Evolutionary conservation across 2,888 invertebrate species (phyloP).

Genomic region (Chrysotoxum bicinctum): DNA sequence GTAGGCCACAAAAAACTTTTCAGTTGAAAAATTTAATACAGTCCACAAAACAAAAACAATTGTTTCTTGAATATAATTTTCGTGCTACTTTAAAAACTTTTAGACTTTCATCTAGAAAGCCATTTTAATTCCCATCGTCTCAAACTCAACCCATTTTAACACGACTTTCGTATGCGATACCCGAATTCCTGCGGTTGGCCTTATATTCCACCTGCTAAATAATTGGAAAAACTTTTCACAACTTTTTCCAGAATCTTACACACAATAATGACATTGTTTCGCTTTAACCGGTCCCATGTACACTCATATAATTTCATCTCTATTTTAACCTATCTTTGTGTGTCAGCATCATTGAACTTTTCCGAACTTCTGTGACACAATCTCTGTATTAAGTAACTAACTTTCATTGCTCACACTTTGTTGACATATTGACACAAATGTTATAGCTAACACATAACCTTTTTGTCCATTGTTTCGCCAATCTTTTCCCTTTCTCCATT

Average conservation of each 20-base stretch:
- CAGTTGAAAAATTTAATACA: too few relatives aligned
- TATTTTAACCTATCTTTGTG: not conserved
- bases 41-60: too few relatives aligned
- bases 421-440: constrained; percentile 27
- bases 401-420: constrained; percentile 34
- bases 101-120: not conserved
- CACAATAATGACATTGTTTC: not conserved
- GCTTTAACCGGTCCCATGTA: not conserved
- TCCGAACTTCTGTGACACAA: constrained; percentile 42
- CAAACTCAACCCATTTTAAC: not conserved
- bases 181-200: not conserved
- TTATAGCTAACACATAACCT: not conserved
- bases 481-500: not conserved
- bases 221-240: not conserved
- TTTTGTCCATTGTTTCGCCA: not conserved
- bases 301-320: constrained; percentile 37
- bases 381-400: constrained; percentile 40
- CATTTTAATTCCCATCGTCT: not conserved
- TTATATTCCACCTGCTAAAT: not conserved
- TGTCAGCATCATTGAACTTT: constrained; percentile 48
- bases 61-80: too few relatives aligned
- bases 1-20: too few relatives aligned
- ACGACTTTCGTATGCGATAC: too few relatives aligned
- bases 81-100: too few relatives aligned
- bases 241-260: not conserved